These are phyloP conservation scores for Drosophila seguyi DNA, from an alignment of 1,140 invertebrate genomes.

Conservation along the genomic window DNA sequence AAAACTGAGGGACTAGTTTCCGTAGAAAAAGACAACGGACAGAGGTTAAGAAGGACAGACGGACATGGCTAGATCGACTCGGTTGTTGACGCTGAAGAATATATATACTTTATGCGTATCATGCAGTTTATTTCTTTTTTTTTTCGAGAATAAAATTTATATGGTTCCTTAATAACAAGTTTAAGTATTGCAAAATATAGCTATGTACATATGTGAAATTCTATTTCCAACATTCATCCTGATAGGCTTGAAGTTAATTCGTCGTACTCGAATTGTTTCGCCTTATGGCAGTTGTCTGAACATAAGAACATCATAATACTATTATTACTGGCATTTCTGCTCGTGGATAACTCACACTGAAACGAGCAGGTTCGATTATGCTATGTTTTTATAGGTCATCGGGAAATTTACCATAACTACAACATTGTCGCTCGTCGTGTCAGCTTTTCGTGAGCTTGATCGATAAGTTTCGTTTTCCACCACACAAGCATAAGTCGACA, in stretches of 20 bases:
- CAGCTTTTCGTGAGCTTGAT: neutral
- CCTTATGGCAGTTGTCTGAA: constrained; percentile 38
- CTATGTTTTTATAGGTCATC: neutral
- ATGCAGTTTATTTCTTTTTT: too few species aligned
- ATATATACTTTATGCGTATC: too few species aligned
- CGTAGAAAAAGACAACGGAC: too few species aligned
- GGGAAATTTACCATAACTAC: neutral
- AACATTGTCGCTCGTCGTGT: neutral
- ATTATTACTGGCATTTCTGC: constrained; percentile 6
- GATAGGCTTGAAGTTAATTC: constrained; percentile 7
- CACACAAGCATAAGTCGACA: constrained; percentile 14
- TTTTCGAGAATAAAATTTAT: too few species aligned
- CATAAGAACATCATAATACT: constrained; percentile 6
- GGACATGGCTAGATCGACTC: too few species aligned
- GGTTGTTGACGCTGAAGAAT: too few species aligned
- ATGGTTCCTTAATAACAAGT: too few species aligned
- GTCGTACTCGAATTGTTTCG: constrained; percentile 5
- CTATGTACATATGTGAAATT: constrained; percentile 9
- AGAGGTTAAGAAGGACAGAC: too few species aligned
- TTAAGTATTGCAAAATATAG: neutral
- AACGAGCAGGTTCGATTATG: neutral
- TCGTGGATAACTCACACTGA: constrained; percentile 25
- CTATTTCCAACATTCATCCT: neutral
- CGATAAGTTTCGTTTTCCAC: constrained; percentile 10
- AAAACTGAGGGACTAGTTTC: too few species aligned